Percentiles rank a stretch among this genome's conserved stretches.
These are phyloP conservation scores for Sorex maritimensis DNA, from an alignment of 2,797 vertebrate genomes.

Conservation along the genomic window DNA sequence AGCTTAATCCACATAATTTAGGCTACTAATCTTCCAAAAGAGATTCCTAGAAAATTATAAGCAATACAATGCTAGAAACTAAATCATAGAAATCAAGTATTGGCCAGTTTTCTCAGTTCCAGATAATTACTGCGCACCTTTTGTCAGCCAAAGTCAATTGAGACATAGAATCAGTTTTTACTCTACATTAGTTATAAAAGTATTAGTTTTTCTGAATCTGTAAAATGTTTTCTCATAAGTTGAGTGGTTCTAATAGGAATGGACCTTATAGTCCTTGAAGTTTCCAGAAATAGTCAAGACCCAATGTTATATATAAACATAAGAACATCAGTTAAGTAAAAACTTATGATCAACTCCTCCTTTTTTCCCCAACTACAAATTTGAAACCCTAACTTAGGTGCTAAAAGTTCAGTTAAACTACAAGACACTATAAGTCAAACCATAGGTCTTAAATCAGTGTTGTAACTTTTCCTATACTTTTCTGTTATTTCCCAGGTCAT, in stretches of 20 bases:
- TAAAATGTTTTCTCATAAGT: constrained; percentile 22
- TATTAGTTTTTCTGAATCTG: background rate
- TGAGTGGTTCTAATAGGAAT: background rate
- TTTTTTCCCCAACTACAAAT: background rate
- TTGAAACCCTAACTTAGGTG: background rate
- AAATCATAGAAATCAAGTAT: background rate
- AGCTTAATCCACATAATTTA: constrained; percentile 39
- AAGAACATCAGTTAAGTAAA: background rate
- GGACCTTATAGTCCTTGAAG: background rate
- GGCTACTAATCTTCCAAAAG: constrained; percentile 7
- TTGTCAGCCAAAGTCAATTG: background rate
- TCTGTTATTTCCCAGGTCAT: background rate
- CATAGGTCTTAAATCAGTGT: background rate
- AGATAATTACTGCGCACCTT: background rate
- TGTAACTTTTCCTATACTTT: background rate
- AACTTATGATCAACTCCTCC: background rate
- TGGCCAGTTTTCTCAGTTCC: constrained; percentile 1
- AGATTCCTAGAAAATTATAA: background rate
- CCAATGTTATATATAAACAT: constrained; percentile 23
- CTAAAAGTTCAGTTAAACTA: background rate
- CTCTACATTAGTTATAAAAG: background rate
- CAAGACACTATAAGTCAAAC: background rate
- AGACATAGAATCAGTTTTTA: background rate
- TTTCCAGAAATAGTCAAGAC: background rate
- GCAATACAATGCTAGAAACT: background rate